A percentile compares a stretch with the other conserved stretches of the same genome.
phyloP scores from a whole-genome alignment of 2,888 invertebrate species.

The Tuta absoluta region DNA sequence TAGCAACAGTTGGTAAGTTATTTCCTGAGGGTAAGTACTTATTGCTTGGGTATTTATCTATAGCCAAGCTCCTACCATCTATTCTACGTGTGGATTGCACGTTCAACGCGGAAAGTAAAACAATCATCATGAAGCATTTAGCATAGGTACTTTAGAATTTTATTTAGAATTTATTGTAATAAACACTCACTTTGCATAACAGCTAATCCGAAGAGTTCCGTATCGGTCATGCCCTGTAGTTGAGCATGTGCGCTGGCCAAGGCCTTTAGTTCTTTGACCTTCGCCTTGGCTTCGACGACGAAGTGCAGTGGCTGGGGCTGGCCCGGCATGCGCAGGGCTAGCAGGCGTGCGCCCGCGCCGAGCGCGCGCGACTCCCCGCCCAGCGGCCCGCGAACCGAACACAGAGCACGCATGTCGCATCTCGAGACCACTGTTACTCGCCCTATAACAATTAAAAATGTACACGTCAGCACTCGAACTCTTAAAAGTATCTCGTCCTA shows the following conservation, averaged over 20 bases:
- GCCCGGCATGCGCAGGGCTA: conserved; percentile 84
- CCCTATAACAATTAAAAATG: conserved; percentile 57
- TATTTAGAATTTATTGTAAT: neutral
- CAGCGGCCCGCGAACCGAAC: conserved; percentile 91
- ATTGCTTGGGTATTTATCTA: too few relatives aligned
- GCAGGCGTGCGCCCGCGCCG: conserved; percentile 84
- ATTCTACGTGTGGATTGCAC: neutral
- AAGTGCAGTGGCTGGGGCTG: conserved; percentile 75
- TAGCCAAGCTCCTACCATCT: too few relatives aligned
- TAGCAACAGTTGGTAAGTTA: too few relatives aligned
- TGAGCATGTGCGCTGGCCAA: conserved; percentile 90
- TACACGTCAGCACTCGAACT: neutral
- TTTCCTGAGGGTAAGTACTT: too few relatives aligned
- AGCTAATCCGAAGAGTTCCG: conserved; percentile 92
- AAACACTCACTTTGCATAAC: conserved; percentile 87
- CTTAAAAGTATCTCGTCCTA: neutral
- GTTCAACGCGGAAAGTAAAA: neutral
- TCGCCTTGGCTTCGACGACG: conserved; percentile 89
- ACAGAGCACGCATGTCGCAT: conserved; percentile 88
- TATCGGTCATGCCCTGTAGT: conserved; percentile 91
- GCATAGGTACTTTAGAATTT: neutral
- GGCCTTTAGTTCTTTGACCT: conserved; percentile 90
- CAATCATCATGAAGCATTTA: neutral
- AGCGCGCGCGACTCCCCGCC: conserved; percentile 87
- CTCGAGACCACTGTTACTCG: conserved; percentile 77